A percentile compares a stretch with the other conserved stretches of the same genome.
These are phyloP conservation scores for Lochmaea crataegi DNA, from an alignment of 2,888 invertebrate genomes.

Conservation along the genomic window DNA sequence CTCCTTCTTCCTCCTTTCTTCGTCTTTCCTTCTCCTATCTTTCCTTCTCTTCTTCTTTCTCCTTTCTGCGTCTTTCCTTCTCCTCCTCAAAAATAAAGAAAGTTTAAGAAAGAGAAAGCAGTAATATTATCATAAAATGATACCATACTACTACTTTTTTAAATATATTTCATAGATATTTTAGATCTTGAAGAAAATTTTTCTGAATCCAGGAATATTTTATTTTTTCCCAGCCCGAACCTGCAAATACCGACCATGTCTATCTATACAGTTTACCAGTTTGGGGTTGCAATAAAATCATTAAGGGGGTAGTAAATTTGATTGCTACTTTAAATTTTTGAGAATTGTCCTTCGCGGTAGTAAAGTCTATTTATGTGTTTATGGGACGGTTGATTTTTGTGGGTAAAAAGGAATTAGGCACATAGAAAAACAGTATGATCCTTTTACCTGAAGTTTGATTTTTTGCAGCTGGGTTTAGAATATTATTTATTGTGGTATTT, in stretches of 20 bases:
- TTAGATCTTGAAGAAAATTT: not conserved
- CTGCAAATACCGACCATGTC: not conserved
- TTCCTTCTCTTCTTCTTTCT: no score
- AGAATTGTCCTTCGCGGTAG: constrained; percentile 15
- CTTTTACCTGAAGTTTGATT: constrained; percentile 15
- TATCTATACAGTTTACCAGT: not conserved
- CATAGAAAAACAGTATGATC: not conserved
- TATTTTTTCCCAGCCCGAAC: not conserved
- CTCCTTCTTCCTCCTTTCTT: no score
- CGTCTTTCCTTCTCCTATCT: no score
- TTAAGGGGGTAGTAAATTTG: constrained; percentile 4
- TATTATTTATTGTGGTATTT: not conserved
- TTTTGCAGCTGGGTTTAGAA: constrained; percentile 7
- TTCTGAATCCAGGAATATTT: not conserved
- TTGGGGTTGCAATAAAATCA: constrained; percentile 12
- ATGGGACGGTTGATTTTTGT: constrained; percentile 21
- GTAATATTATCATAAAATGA: no score
- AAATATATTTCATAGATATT: no score
- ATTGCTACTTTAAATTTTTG: constrained; percentile 17
- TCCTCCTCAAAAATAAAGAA: no score
- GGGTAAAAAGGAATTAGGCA: constrained; percentile 12
- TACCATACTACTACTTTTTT: no score
- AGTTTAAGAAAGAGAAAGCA: no score
- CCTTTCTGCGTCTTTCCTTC: no score
- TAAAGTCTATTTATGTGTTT: constrained; percentile 21